These are phyloP conservation scores for Takifugu flavidus DNA, from an alignment of 2,113 vertebrate genomes.

Conservation along the genomic window DNA sequence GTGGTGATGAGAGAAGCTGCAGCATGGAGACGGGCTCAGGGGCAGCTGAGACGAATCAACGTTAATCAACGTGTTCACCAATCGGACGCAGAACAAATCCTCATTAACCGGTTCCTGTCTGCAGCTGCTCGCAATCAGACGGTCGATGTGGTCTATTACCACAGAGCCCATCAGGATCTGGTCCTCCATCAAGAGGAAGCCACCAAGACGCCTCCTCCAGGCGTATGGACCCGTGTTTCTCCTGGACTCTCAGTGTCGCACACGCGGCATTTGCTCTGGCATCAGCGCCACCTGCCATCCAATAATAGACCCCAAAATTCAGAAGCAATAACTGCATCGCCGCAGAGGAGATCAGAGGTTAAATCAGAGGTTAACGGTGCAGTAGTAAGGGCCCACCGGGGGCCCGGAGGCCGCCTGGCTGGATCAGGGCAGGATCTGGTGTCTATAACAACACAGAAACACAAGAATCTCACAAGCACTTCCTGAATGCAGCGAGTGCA, in stretches of 20 bases:
- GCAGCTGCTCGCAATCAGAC: slow-evolving; percentile 50
- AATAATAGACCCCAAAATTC: not conserved
- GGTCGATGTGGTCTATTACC: slow-evolving; percentile 51
- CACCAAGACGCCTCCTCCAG: slow-evolving; percentile 44
- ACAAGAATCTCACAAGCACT: slow-evolving; percentile 11
- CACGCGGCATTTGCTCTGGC: slow-evolving; percentile 5
- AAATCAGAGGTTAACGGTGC: too few relatives aligned
- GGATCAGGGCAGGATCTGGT: not conserved
- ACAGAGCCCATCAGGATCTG: slow-evolving; percentile 22
- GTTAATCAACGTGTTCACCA: slow-evolving; percentile 1
- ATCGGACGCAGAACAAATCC: not conserved
- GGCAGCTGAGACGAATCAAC: not conserved
- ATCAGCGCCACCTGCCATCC: not conserved
- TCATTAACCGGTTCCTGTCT: slow-evolving; percentile 5
- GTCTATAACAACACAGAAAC: not conserved
- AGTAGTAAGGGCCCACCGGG: too few relatives aligned
- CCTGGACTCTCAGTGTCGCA: too few relatives aligned
- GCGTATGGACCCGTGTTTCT: slow-evolving; percentile 38
- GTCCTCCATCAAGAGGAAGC: slow-evolving; percentile 23
- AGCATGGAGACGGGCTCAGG: not conserved
- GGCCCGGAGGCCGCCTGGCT: too few relatives aligned
- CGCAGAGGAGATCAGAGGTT: not conserved
- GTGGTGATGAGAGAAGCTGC: slow-evolving; percentile 1
- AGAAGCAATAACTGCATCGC: not conserved
- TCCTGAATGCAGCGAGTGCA: not conserved